Evolutionary conservation across 2,113 vertebrate species (phyloP), one percentile per base, ranked within the genome.

Genomic region (Raphicerus campestris): DNA sequence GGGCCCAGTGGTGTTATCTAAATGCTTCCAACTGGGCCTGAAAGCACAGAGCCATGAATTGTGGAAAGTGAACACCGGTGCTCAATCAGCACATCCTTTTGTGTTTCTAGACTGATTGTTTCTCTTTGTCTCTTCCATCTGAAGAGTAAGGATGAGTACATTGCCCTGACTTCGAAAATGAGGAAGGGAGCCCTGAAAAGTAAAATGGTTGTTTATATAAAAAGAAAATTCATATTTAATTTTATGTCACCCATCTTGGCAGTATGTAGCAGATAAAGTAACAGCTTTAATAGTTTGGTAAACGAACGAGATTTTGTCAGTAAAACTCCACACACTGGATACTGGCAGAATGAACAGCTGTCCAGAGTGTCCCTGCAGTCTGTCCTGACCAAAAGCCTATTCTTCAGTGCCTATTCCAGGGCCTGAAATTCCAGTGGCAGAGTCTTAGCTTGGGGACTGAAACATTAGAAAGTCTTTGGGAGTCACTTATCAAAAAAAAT

Each of bases 401-500:
- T 28, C 87, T 26, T 53, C 53, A 10, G 85, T 32, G 32, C 14
- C 89, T 60, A 32, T 81, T 96, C 66, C 91, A 75, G n/a, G 24
- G 70, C 45, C 80, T 84, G 82, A 91, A 95, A 94, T 96, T 87
- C 89, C 47, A 35, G n/a, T 22, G 66, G n/a, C 66, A 75, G 61
- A 94, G n/a, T 87, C 93, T 90, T 90, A 9, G 14, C 66, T 93
- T 47, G 32, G 30, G 82, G 49, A 45, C 87, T 89, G 26, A 56
- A 91, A 91, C 51, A 45, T 93, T 95, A 94, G 39, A 96, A 84
- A 58, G 56, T 77, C 84, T 95, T 97, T 58, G 84, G 94, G 84
- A 96, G 92, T 87, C 84, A 91, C 89, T 97, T 97, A 73, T 30
- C 47, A 22, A 19, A 96, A 96, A 96, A 97, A 97, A 95, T 92